phyloP scores from a whole-genome alignment of 2,113 vertebrate species.

The Okapia johnstoni region DNA sequence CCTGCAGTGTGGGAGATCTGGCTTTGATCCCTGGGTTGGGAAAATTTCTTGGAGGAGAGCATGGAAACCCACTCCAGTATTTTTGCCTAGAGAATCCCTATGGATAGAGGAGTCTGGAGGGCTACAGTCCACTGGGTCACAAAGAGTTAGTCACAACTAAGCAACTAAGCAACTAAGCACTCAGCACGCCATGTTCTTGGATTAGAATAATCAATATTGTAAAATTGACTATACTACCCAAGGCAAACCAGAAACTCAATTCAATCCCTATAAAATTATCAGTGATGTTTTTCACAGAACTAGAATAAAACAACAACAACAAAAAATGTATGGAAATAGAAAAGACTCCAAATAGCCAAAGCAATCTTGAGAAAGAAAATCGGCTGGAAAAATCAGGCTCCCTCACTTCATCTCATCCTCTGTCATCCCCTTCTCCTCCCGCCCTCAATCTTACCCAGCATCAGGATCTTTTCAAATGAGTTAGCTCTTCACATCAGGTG shows the following conservation, averaged over 20 bases:
- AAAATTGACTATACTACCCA: not conserved
- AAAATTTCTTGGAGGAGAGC: not conserved
- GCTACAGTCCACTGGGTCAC: not conserved
- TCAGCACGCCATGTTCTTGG: not conserved
- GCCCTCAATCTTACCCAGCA: too few species aligned
- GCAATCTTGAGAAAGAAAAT: not conserved
- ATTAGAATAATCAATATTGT: not conserved
- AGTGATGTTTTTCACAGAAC: not conserved
- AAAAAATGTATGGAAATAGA: not conserved
- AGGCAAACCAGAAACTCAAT: not conserved
- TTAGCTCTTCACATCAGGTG: too few species aligned
- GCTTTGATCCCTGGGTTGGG: not conserved
- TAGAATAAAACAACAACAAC: not conserved
- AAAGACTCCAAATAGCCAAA: not conserved
- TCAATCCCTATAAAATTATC: not conserved
- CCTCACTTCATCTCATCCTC: not conserved
- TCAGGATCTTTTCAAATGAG: too few species aligned
- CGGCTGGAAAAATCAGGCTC: not conserved
- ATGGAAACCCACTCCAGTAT: not conserved
- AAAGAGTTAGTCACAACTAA: not conserved
- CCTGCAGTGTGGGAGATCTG: not conserved
- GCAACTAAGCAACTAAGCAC: fast-evolving
- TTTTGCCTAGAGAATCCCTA: not conserved
- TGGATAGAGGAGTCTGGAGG: not conserved
- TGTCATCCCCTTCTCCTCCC: too few species aligned